Conservation (phyloP, 2,113 vertebrate species). For the Triplophysa dalaica region DNA sequence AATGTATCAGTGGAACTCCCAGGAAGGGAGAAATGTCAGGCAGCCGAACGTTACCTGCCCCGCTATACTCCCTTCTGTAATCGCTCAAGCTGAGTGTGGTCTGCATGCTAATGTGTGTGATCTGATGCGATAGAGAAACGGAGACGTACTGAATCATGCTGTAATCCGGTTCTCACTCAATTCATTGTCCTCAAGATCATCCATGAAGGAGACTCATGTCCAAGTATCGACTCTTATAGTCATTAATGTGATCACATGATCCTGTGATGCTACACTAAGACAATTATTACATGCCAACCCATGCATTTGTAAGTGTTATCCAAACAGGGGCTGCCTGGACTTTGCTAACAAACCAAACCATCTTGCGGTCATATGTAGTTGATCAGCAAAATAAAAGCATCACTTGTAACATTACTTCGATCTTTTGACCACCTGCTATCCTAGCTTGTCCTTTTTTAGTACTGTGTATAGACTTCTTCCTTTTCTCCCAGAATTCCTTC, state of each 20-base stretch:
- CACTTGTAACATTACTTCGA: too few species aligned
- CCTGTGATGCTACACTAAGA: background rate
- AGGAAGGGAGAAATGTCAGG: constrained; percentile 18
- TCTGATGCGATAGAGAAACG: background rate
- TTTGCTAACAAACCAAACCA: too few species aligned
- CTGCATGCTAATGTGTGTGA: constrained; percentile 24
- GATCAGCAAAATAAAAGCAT: too few species aligned
- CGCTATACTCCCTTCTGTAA: constrained; percentile 6
- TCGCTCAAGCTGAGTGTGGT: constrained; percentile 17
- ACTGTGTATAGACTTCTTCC: too few species aligned
- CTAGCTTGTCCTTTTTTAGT: too few species aligned
- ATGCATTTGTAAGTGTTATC: background rate
- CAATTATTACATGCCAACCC: background rate
- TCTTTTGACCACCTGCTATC: too few species aligned
- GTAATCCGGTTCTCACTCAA: background rate
- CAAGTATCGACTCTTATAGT: background rate
- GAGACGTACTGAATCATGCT: background rate
- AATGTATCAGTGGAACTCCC: constrained; percentile 39
- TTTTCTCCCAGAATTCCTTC: background rate
- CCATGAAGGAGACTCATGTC: background rate
- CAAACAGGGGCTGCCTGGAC: too few species aligned
- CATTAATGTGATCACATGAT: constrained; percentile 11
- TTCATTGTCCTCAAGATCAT: constrained; percentile 9
- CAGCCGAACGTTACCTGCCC: background rate
- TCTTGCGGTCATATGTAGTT: too few species aligned